These are phyloP conservation scores for Proisotoma minuta DNA, from an alignment of 2,888 invertebrate species.

Conservation along the genomic window DNA sequence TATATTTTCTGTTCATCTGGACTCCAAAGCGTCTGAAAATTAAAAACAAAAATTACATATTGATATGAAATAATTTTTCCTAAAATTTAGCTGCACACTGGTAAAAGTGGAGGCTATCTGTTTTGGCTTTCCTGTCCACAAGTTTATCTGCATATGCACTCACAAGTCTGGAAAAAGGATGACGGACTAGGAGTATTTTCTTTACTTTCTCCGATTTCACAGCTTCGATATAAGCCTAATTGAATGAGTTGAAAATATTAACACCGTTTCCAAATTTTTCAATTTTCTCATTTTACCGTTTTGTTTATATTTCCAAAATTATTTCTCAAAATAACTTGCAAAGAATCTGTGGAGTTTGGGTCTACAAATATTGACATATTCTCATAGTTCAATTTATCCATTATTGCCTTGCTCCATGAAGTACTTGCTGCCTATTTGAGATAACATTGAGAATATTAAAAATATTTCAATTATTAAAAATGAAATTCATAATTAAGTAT, in stretches of 20 bases:
- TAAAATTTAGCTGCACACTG: conserved; percentile 22
- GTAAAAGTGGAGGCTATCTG: conserved; percentile 41
- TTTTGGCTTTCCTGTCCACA: conserved; percentile 31
- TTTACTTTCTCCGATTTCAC: conserved; percentile 19
- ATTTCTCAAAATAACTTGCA: conserved; percentile 37
- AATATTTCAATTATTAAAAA: not conserved
- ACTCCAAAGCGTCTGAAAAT: conserved; percentile 23
- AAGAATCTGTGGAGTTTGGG: conserved; percentile 10
- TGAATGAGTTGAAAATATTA: not conserved
- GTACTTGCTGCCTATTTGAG: conserved; percentile 43
- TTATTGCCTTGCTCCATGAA: conserved; percentile 40
- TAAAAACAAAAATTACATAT: not conserved
- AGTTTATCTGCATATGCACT: conserved; percentile 44
- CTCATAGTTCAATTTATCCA: conserved; percentile 18
- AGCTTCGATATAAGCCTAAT: conserved; percentile 29
- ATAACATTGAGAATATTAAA: not conserved
- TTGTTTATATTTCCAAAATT: conserved; percentile 36
- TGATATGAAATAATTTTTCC: not conserved
- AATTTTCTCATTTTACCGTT: too few relatives aligned
- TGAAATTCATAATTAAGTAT: not conserved
- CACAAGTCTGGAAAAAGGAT: conserved; percentile 42
- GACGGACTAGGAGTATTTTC: conserved; percentile 36
- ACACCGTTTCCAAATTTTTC: not conserved
- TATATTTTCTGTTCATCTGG: conserved; percentile 32
- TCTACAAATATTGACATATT: conserved; percentile 3